Evolutionary conservation across 2,797 vertebrate genomes (phyloP).

Genomic region (Tympanoctomys barrerae): DNA sequence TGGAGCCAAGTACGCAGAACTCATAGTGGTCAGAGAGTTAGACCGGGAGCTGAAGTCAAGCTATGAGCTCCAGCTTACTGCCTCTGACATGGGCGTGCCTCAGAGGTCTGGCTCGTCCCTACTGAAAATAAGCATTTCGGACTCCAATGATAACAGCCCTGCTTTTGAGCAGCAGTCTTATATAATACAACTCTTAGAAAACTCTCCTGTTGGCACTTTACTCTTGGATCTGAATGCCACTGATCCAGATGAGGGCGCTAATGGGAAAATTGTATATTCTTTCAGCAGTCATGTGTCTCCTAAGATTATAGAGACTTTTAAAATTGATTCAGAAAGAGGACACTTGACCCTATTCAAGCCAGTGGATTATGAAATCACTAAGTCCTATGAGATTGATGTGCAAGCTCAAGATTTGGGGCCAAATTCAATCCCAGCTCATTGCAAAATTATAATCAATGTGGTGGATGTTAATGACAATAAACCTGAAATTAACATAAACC

Average conservation of each 20-base stretch:
- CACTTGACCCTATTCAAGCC: constrained; percentile 95
- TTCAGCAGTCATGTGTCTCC: constrained; percentile 97
- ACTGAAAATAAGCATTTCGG: constrained; percentile 96
- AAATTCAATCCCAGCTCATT: constrained; percentile 97
- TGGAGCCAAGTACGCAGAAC: constrained; percentile 96
- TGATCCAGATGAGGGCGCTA: constrained; percentile 97
- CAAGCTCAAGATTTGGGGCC: constrained; percentile 98
- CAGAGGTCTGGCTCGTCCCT: constrained; percentile 95
- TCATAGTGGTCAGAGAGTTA: constrained; percentile 95
- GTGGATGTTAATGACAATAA: constrained; percentile 99
- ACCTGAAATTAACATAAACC: constrained; percentile 96
- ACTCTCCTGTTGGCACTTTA: constrained; percentile 93
- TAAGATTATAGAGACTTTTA: constrained; percentile 96
- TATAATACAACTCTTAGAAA: constrained; percentile 93
- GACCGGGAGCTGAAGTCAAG: constrained; percentile 94
- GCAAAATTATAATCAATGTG: constrained; percentile 97
- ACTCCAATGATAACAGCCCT: constrained; percentile 99
- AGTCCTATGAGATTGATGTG: constrained; percentile 96
- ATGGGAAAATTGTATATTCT: constrained; percentile 96
- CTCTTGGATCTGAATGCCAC: constrained; percentile 97
- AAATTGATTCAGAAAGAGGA: constrained; percentile 95
- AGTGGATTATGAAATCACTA: constrained; percentile 95
- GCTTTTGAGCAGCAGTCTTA: constrained; percentile 94
- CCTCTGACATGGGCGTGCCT: constrained; percentile 95
- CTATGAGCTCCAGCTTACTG: constrained; percentile 96